Percentiles rank a stretch among this genome's conserved stretches.
phyloP scores from a whole-genome alignment of 1,140 invertebrate genomes.

The Odontomachus brunneus region DNA sequence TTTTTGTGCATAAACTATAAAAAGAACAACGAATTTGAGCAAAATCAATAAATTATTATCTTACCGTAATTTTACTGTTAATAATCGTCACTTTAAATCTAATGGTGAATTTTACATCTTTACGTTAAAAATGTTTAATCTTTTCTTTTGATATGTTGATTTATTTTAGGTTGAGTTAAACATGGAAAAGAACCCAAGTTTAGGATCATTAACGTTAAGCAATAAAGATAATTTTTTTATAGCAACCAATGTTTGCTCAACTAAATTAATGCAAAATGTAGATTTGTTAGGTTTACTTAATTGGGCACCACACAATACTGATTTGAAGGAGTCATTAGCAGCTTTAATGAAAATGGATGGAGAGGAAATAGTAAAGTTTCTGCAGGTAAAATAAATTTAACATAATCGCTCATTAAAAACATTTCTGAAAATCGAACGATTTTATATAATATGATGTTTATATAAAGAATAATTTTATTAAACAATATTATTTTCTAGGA shows the following conservation, averaged over 20 bases:
- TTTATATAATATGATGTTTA: conserved; percentile 12
- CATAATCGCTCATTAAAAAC: no score
- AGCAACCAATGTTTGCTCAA: conserved; percentile 95
- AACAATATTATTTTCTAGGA: conserved; percentile 84
- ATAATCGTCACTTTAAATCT: no score
- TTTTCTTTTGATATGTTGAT: conserved; percentile 2
- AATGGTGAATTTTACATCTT: no score
- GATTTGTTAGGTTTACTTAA: conserved; percentile 96
- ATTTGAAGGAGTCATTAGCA: conserved; percentile 90
- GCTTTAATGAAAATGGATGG: conserved; percentile 94
- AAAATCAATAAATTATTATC: no score
- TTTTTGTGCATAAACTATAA: no score
- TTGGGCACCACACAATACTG: conserved; percentile 90
- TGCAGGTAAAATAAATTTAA: conserved; percentile 86
- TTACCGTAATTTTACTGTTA: no score
- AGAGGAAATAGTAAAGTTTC: conserved; percentile 96
- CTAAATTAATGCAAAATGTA: conserved; percentile 98
- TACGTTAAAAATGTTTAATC: conserved; percentile 7
- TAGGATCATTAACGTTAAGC: conserved; percentile 88
- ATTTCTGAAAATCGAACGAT: not conserved
- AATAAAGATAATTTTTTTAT: conserved; percentile 93
- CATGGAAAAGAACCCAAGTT: conserved; percentile 87
- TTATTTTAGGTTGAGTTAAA: conserved; percentile 76
- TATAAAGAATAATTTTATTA: conserved; percentile 19
- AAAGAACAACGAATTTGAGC: no score